Conservation (phyloP, 2,888 invertebrate species). For the Acronicta alni region DNA sequence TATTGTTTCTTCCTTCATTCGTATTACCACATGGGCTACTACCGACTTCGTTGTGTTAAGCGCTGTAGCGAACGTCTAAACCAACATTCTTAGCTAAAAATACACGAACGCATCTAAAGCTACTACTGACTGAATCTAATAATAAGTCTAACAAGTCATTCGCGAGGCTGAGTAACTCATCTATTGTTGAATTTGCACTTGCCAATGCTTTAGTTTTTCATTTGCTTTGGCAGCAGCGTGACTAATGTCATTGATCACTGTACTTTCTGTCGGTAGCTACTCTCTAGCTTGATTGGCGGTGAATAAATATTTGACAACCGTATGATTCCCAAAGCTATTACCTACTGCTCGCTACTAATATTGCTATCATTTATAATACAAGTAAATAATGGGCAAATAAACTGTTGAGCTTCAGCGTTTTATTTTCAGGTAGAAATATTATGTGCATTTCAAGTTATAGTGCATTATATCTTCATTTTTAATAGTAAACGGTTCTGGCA, state of each 20-base stretch:
- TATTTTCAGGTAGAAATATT: conserved; percentile 21
- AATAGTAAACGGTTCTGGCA: conserved; percentile 43
- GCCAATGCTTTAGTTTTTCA: conserved; percentile 55
- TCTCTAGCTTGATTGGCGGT: conserved; percentile 21
- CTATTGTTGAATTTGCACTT: conserved; percentile 63
- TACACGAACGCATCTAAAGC: conserved; percentile 62
- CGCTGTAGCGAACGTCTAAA: conserved; percentile 55
- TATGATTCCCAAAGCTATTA: too few species aligned
- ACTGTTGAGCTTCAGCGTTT: conserved; percentile 13
- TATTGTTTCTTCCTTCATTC: conserved; percentile 23
- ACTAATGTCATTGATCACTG: conserved; percentile 56
- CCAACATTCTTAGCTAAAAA: conserved; percentile 61
- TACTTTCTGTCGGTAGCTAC: conserved; percentile 33
- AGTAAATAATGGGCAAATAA: background rate
- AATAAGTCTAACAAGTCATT: conserved; percentile 63
- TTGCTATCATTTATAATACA: too few species aligned
- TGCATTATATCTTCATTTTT: conserved; percentile 42
- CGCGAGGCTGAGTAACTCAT: conserved; percentile 60
- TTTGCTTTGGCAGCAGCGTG: conserved; percentile 48
- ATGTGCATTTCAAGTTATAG: conserved; percentile 36
- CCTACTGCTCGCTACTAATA: too few species aligned
- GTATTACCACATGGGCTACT: conserved; percentile 37
- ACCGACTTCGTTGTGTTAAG: conserved; percentile 40
- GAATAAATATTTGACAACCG: background rate
- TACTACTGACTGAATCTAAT: conserved; percentile 59